Conservation (phyloP, 2,888 invertebrate species). For the Colletes collaris region DNA sequence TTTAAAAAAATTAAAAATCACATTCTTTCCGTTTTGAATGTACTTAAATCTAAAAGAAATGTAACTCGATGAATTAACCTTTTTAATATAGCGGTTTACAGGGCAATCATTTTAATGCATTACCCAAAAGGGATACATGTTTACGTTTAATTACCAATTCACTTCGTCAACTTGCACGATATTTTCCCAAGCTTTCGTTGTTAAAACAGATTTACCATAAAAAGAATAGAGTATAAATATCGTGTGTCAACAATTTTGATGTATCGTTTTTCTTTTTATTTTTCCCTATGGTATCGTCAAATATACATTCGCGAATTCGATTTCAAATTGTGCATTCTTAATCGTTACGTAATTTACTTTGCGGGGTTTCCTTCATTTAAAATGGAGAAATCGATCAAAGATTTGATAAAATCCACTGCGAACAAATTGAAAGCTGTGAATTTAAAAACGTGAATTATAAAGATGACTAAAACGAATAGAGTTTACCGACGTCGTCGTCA, state of each 20-base stretch:
- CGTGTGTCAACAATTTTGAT: too few relatives aligned
- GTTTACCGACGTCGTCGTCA: not conserved
- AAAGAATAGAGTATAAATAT: constrained; percentile 14
- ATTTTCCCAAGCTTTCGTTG: not conserved
- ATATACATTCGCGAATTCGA: too few relatives aligned
- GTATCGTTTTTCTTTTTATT: too few relatives aligned
- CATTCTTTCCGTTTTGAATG: too few relatives aligned
- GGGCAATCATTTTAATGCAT: not conserved
- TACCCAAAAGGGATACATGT: constrained; percentile 7
- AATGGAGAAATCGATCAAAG: not conserved
- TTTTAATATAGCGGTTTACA: too few relatives aligned
- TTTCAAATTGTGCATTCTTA: not conserved
- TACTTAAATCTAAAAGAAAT: too few relatives aligned
- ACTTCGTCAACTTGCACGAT: constrained; percentile 1
- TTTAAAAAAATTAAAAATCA: too few relatives aligned
- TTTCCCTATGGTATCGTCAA: too few relatives aligned
- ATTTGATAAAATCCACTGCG: not conserved
- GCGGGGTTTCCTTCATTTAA: not conserved
- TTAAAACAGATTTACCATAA: constrained; percentile 14
- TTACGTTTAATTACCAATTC: constrained; percentile 32
- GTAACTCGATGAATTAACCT: too few relatives aligned
- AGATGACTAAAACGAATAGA: not conserved
- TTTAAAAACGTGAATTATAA: not conserved
- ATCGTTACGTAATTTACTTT: not conserved
- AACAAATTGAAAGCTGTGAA: not conserved